A percentile compares a stretch with the other conserved stretches of the same genome.
Evolutionary conservation across 2,113 vertebrate species (phyloP).

Genomic region (Anoplopoma fimbria): DNA sequence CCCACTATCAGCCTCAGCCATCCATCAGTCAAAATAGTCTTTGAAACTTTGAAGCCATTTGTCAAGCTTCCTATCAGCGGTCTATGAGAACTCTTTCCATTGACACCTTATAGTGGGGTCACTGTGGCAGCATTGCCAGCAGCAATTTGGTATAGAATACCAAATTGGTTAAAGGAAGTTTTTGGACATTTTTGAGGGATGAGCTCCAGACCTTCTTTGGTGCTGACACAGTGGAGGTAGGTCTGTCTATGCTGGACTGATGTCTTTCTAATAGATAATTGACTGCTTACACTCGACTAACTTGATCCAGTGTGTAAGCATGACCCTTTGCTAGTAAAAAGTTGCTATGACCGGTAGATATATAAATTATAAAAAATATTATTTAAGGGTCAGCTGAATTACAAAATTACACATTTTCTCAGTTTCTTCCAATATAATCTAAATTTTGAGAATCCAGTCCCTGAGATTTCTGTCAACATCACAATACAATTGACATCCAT

Average conservation of each 20-base stretch:
- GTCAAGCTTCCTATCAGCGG: conserved; percentile 15
- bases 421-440: not conserved
- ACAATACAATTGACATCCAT: not conserved
- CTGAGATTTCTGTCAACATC: no score
- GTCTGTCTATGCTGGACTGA: no score
- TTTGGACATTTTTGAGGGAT: no score
- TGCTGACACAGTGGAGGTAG: not conserved
- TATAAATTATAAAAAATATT: not conserved
- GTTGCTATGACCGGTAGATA: not conserved
- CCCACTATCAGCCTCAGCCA: not conserved
- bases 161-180: no score
- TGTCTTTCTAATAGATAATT: no score
- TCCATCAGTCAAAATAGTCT: conserved; percentile 23
- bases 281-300: no score
- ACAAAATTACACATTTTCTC: not conserved
- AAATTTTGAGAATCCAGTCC: not conserved
- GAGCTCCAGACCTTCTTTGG: not conserved
- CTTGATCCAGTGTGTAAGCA: not conserved
- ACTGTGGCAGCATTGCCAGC: not conserved
- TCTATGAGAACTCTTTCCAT: not conserved
- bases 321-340: not conserved
- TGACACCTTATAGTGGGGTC: conserved; percentile 2
- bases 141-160: not conserved
- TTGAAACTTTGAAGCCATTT: conserved; percentile 9
- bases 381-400: not conserved